Conservation (phyloP, 53 echinoderm and acorn worm species). For the Temnopleurus reevesii region DNA sequence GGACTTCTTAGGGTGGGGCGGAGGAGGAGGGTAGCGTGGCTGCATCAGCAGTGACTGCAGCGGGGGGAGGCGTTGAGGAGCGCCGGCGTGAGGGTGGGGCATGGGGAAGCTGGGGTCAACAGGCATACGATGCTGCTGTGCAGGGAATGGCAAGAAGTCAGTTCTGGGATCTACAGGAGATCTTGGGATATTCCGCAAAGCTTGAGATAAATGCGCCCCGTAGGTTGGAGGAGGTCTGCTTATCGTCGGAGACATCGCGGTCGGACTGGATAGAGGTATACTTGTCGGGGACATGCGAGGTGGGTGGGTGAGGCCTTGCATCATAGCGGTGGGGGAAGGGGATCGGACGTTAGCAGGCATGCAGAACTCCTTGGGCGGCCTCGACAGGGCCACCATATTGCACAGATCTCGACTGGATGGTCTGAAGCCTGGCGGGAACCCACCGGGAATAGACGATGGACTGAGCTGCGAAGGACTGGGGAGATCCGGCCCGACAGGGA, state of each 20-base stretch:
- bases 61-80: conserved; percentile 47
- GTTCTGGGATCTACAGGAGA: conserved; percentile 34
- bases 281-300: conserved; percentile 55
- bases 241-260: conserved; percentile 13
- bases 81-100: neutral
- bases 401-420: conserved; percentile 19
- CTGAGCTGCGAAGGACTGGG: conserved; percentile 20
- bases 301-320: conserved; percentile 4
- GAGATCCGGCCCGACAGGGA: conserved; percentile 3
- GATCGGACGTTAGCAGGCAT: conserved; percentile 39
- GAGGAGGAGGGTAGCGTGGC: conserved; percentile 45
- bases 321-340: conserved; percentile 44
- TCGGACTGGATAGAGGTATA: conserved; percentile 35
- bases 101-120: neutral
- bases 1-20: conserved; percentile 42
- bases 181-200: conserved; percentile 31
- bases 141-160: conserved; percentile 59
- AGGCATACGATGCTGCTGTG: conserved; percentile 38
- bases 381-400: conserved; percentile 57
- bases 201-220: conserved; percentile 49
- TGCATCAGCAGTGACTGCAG: conserved; percentile 58
- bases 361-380: conserved; percentile 51
- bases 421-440: conserved; percentile 25
- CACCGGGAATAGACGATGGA: conserved; percentile 26
- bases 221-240: conserved; percentile 51